phyloP scores from a whole-genome alignment of 1,140 invertebrate genomes.

The Ooceraea biroi region DNA sequence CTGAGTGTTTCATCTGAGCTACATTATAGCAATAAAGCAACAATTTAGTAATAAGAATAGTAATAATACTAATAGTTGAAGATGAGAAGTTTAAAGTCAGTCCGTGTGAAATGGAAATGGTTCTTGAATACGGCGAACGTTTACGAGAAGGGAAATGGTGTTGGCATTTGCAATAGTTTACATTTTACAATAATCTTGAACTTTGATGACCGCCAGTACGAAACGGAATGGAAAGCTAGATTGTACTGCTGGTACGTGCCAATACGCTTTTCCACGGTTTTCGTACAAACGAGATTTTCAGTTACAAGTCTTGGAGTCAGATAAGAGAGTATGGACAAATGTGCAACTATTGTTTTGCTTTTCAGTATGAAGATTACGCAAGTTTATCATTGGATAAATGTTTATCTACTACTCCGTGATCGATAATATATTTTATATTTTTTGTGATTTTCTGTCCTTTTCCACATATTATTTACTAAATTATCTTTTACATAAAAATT shows the following conservation, averaged over 20 bases:
- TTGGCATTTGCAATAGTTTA: slow-evolving; percentile 43
- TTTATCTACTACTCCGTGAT: slow-evolving; percentile 19
- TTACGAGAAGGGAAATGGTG: slow-evolving; percentile 41
- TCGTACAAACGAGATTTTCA: slow-evolving; percentile 54
- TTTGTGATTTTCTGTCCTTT: too few species aligned
- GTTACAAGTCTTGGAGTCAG: slow-evolving; percentile 7
- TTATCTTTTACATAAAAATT: too few species aligned
- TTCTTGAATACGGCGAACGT: slow-evolving; percentile 4
- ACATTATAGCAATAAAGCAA: slow-evolving; percentile 4
- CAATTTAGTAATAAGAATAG: slow-evolving; percentile 6
- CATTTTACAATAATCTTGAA: slow-evolving; percentile 60
- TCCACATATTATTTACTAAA: too few species aligned
- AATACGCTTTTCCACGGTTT: slow-evolving; percentile 39
- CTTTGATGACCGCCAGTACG: slow-evolving; percentile 43
- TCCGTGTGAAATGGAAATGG: slow-evolving; percentile 17
- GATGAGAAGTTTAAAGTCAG: neutral
- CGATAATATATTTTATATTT: slow-evolving; percentile 11
- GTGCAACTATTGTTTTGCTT: slow-evolving; percentile 54
- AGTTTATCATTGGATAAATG: slow-evolving; percentile 37
- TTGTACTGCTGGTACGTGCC: slow-evolving; percentile 49
- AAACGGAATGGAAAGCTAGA: slow-evolving; percentile 46
- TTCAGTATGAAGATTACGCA: slow-evolving; percentile 45
- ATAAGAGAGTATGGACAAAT: slow-evolving; percentile 21
- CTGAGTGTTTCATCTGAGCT: neutral
- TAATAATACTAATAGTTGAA: neutral